Evolutionary conservation across 2,113 vertebrate genomes (phyloP), one percentile per base, ranked within the genome.

Genomic region (Bujurquina vittata): DNA sequence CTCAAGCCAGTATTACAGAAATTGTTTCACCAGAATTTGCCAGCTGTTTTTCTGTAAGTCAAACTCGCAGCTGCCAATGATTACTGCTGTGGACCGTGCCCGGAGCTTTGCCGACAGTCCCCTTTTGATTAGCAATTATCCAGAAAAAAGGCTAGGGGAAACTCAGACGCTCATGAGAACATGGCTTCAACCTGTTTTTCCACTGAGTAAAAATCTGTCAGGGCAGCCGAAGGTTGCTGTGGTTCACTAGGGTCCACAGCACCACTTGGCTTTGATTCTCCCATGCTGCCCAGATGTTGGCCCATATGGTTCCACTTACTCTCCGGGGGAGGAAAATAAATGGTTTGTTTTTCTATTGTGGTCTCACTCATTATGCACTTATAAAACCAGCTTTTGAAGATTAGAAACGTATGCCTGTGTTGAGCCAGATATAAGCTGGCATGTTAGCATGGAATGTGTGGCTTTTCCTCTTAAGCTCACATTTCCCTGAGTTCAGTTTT

Each of bases 271-370:
- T 94, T 89, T 94, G 89, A 93, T 94, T 94, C 80, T 75, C 81
- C 83, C 77, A 77, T 89, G 88, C 78, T 14, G 88, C 83, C 92
- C 94, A 95, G 93, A 94, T 96, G 94, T 95, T 67, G 87, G 77
- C 81, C 79, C 93, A 94, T 94, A 91, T 94, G 93, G 91, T 93
- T 94, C 91, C 90, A 93, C 91, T 95, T 92, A 94, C 89, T 92
- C 90, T 87, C 90, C 62, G 49, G 93, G 93, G 92, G 87, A 92
- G 89, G 90, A 92, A 92, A 93, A 93, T 93, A 95, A 95, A 95
- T 94, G 91, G 91, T 95, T 94, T 95, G 91, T 93, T 95, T 96
- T 95, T 93, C 92, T 92, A 93, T 94, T 94, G 95, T 90, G 90
- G 93, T 93, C 92, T 88, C 87, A 87, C 87, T 95, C 92, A 93